Evolutionary conservation across 2,797 vertebrate species (phyloP).

Genomic region (Paedocypris micromegethes): DNA sequence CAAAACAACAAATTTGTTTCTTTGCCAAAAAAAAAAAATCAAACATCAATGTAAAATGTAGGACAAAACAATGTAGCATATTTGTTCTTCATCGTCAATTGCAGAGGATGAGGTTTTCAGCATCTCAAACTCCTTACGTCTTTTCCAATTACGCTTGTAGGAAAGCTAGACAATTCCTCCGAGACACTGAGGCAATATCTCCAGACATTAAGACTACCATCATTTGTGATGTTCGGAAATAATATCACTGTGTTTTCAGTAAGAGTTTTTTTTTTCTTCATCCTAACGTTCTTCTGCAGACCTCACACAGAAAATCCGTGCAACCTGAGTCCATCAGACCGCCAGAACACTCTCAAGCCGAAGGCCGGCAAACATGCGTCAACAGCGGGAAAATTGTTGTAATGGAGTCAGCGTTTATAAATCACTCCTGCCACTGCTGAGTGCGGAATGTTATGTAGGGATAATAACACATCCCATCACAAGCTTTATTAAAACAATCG

Average conservation of each 20-base stretch:
- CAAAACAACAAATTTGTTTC: neutral
- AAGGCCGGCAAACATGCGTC: slow-evolving; percentile 35
- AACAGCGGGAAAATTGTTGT: slow-evolving; percentile 40
- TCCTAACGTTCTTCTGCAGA: slow-evolving; percentile 33
- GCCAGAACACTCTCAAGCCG: slow-evolving; percentile 41
- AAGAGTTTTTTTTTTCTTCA: slow-evolving; percentile 20
- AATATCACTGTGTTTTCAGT: slow-evolving; percentile 20
- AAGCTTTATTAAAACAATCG: slow-evolving; percentile 1
- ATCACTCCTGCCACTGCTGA: slow-evolving; percentile 12
- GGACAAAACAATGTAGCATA: slow-evolving; percentile 12
- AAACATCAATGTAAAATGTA: neutral
- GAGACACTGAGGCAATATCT: slow-evolving; percentile 30
- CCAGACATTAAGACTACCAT: slow-evolving; percentile 24
- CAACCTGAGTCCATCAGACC: slow-evolving; percentile 38
- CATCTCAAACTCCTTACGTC: slow-evolving; percentile 12
- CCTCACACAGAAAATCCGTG: slow-evolving; percentile 46
- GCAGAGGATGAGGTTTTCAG: neutral
- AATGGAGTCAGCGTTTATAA: slow-evolving; percentile 9
- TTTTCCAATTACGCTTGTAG: slow-evolving; percentile 24
- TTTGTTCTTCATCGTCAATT: neutral
- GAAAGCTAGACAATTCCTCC: slow-evolving; percentile 23
- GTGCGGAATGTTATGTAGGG: neutral
- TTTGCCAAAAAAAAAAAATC: too few relatives aligned
- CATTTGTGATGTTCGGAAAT: neutral
- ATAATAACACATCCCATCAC: neutral